These are phyloP conservation scores for Salvelinus sp. DNA, from an alignment of 2,113 vertebrate genomes.

Conservation along the genomic window DNA sequence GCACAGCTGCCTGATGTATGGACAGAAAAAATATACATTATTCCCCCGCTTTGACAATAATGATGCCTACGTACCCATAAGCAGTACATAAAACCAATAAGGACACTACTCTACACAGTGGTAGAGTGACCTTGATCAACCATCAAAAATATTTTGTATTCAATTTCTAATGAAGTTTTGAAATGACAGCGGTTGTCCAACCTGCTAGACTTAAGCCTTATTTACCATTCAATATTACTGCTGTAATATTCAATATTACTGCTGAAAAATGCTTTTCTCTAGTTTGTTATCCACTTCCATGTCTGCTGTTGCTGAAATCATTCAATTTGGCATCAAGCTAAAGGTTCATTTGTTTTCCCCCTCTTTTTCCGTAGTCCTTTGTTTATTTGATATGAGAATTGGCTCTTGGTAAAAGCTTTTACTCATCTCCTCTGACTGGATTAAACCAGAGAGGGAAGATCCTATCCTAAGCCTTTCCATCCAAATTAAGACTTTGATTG, in stretches of 20 bases:
- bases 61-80: neutral
- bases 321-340: neutral
- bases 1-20: neutral
- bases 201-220: neutral
- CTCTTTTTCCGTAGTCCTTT: constrained; percentile 1
- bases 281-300: neutral
- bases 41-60: neutral
- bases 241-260: neutral
- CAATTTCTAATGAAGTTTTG: too few relatives aligned
- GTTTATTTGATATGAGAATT: constrained; percentile 36
- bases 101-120: neutral
- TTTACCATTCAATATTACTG: neutral
- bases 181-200: neutral
- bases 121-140: too few relatives aligned
- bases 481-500: neutral
- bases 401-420: constrained; percentile 27
- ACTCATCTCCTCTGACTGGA: constrained; percentile 28
- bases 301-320: neutral
- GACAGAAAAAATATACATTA: neutral
- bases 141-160: neutral
- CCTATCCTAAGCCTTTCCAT: neutral
- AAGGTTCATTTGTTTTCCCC: constrained; percentile 10
- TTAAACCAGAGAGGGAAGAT: neutral
- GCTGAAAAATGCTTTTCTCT: neutral
- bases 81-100: neutral